phyloP scores from a whole-genome alignment of 2,113 vertebrate genomes.

The Barnardius zonarius region DNA sequence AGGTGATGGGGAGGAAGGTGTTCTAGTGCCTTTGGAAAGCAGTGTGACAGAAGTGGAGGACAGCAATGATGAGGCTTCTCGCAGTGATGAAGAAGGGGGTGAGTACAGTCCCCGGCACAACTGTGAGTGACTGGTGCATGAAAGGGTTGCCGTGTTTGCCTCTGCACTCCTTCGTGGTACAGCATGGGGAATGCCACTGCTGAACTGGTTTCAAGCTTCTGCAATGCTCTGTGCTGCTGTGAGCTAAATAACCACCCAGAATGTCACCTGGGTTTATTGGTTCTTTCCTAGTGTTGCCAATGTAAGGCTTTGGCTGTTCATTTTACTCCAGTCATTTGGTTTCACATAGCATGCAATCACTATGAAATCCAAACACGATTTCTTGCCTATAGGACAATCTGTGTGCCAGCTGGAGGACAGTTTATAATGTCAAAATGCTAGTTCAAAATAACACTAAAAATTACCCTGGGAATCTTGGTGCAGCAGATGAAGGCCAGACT shows the following conservation, averaged over 20 bases:
- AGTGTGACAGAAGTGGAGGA: background rate
- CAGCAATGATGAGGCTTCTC: background rate
- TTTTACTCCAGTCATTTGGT: background rate
- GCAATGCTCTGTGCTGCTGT: background rate
- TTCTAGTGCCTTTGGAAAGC: background rate
- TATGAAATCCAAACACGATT: background rate
- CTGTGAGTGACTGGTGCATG: background rate
- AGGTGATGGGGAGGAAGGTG: background rate
- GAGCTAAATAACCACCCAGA: background rate
- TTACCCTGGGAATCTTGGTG: background rate
- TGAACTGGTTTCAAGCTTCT: background rate
- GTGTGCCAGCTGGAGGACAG: background rate
- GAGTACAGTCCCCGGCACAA: constrained; percentile 63
- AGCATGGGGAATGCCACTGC: background rate
- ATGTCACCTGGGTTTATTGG: background rate
- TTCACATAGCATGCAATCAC: background rate
- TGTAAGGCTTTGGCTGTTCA: background rate
- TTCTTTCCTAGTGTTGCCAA: background rate
- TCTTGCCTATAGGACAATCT: background rate
- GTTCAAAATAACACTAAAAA: background rate
- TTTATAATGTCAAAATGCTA: background rate
- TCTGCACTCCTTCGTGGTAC: background rate
- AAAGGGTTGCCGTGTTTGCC: background rate
- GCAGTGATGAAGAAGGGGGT: constrained; percentile 67
- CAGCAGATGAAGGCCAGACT: background rate